Evolutionary conservation across 2,113 vertebrate species (phyloP), one percentile per base, ranked within the genome.

Genomic region (Dipodomys ordii): DNA sequence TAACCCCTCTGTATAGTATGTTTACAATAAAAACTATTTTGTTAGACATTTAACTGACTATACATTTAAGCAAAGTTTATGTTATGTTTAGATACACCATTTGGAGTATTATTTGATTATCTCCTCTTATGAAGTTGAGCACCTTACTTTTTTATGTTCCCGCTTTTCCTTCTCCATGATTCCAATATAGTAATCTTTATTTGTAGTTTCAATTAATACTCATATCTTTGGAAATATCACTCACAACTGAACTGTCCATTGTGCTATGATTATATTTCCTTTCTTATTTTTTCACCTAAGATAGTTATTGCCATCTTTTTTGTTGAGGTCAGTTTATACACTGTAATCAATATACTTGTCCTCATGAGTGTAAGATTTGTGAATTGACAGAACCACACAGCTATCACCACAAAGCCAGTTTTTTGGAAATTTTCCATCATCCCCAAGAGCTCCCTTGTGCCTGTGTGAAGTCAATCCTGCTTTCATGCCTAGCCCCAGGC

Each of bases 381-480:
- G 80, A 72, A 73, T 71, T 62, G 67, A 92, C 16, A 81, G 85
- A 79, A 15, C 39, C 67, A 20, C 64, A 65, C 20, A 92, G 39
- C 46, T 78, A 79, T 69, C 71, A 81, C 32, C 39, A 68, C 39
- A 84, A 57, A 60, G 76, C 74, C 44, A 62, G n/a, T 68, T 19
- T 39, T 83, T 78, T 90, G 93, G 73, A 94, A 82, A 8, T 64
- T 39, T 64, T 95, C 69, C 86, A 90, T 85, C 83, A 81, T 78
- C 57, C 68, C 62, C 16, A 90, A 39, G 83, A 96, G 19, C 27
- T 73, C 64, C 80, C 27, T 11, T 44, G 27, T 7, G 39, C 74
- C 92, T 96, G 78, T 90, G 32, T 67, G 53, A 69, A 82, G 87
- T 88, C 49, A 46, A 80, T 12, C 32, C 46, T 53, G 39, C 65